Conservation (phyloP, 2,113 vertebrate genomes). For the Melanerpes aurifrons region DNA sequence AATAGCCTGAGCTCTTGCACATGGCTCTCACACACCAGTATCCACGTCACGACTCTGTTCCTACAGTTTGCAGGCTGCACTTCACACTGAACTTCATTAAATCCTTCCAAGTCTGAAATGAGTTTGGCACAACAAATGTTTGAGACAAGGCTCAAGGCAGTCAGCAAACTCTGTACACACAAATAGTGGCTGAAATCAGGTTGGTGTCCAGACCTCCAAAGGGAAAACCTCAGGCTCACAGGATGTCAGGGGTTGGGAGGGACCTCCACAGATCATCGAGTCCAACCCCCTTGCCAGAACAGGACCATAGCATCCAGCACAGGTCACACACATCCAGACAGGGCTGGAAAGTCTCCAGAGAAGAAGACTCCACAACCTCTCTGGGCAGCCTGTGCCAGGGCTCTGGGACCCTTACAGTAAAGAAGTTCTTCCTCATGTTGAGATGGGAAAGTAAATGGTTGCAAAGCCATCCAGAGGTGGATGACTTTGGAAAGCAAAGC, state of each 20-base stretch:
- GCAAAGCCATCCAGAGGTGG: not conserved
- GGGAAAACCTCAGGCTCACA: not conserved
- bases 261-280: no score
- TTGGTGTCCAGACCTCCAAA: not conserved
- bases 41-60: not conserved
- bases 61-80: not conserved
- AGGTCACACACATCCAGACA: no score
- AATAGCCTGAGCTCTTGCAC: slow-evolving; percentile 12
- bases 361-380: no score
- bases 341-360: no score
- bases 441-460: not conserved
- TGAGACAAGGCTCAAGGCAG: not conserved
- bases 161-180: not conserved
- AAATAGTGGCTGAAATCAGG: not conserved
- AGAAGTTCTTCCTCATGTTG: no score
- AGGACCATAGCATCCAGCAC: no score
- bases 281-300: no score
- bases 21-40: not conserved
- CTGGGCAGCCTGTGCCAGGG: no score
- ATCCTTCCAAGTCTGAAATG: slow-evolving; percentile 7
- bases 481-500: not conserved
- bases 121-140: slow-evolving; percentile 2
- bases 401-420: no score
- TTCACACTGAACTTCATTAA: not conserved
- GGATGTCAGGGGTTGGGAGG: not conserved